These are phyloP conservation scores for Corynorhinus townsendii DNA, from an alignment of 2,113 vertebrate genomes.

Conservation along the genomic window DNA sequence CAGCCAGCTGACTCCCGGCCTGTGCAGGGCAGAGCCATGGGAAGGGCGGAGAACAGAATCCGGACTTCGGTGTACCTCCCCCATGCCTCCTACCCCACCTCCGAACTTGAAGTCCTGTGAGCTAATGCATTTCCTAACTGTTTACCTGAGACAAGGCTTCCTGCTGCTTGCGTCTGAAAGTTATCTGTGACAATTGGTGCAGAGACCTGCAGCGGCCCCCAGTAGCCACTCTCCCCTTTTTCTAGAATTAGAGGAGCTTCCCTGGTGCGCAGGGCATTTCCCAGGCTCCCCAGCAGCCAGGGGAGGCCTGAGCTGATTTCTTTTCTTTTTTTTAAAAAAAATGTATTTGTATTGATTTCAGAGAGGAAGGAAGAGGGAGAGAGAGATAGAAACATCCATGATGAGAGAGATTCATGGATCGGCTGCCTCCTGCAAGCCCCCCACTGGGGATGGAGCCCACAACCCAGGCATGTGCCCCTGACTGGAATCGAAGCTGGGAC, in stretches of 20 bases:
- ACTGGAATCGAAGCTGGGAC: too few relatives aligned
- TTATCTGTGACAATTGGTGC: not conserved
- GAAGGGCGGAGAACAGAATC: too few relatives aligned
- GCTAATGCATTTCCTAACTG: not conserved
- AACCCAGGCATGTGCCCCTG: too few relatives aligned
- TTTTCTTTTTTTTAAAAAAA: not conserved
- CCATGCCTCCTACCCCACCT: accelerated
- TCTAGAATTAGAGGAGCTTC: accelerated
- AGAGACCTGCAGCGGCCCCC: not conserved
- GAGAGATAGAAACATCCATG: too few relatives aligned
- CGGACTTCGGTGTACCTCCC: not conserved
- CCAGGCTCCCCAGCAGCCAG: not conserved
- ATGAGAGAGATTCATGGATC: too few relatives aligned
- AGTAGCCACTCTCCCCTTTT: not conserved
- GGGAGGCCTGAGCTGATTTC: not conserved
- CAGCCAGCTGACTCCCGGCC: not conserved
- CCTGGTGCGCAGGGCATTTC: not conserved
- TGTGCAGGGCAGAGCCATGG: not conserved
- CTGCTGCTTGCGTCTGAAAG: not conserved
- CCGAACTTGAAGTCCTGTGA: not conserved
- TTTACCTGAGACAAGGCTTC: not conserved
- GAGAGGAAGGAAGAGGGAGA: too few relatives aligned
- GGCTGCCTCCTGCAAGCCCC: too few relatives aligned
- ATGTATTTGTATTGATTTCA: too few relatives aligned
- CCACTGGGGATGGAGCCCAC: too few relatives aligned